Conservation (phyloP, 2,888 invertebrate genomes). For the Acanthosoma haemorrhoidale region DNA sequence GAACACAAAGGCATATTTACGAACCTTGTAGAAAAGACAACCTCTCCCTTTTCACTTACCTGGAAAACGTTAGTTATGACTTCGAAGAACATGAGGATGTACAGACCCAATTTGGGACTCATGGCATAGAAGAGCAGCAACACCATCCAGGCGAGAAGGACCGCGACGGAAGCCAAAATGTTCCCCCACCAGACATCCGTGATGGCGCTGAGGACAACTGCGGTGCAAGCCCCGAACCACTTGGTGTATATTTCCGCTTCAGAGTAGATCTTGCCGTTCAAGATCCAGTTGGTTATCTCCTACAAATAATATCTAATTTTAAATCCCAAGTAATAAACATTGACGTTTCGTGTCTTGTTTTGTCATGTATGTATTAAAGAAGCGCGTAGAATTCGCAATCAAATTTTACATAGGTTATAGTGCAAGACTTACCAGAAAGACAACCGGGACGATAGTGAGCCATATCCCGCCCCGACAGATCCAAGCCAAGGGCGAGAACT, state of each 20-base stretch:
- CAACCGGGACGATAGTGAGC: background rate
- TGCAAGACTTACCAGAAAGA: conserved; percentile 3
- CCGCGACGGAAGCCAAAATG: background rate
- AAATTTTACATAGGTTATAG: too few species aligned
- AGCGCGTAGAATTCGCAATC: too few species aligned
- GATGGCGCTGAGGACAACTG: background rate
- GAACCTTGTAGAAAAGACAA: too few species aligned
- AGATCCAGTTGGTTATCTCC: background rate
- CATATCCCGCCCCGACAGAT: background rate
- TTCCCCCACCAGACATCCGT: background rate
- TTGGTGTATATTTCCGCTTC: background rate
- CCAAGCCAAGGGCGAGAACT: background rate
- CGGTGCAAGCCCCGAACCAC: background rate
- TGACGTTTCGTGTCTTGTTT: too few species aligned
- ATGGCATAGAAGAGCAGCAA: background rate
- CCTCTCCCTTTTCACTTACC: background rate
- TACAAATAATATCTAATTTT: too few species aligned
- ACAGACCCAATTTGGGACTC: background rate
- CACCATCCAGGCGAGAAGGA: background rate
- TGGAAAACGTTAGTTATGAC: background rate
- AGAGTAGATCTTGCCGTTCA: background rate
- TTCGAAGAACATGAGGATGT: conserved; percentile 2
- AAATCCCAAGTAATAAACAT: too few species aligned
- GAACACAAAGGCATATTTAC: too few species aligned
- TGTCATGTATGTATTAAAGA: too few species aligned